Conservation (phyloP, 2,888 invertebrate species). For the Adelphocoris suturalis region DNA sequence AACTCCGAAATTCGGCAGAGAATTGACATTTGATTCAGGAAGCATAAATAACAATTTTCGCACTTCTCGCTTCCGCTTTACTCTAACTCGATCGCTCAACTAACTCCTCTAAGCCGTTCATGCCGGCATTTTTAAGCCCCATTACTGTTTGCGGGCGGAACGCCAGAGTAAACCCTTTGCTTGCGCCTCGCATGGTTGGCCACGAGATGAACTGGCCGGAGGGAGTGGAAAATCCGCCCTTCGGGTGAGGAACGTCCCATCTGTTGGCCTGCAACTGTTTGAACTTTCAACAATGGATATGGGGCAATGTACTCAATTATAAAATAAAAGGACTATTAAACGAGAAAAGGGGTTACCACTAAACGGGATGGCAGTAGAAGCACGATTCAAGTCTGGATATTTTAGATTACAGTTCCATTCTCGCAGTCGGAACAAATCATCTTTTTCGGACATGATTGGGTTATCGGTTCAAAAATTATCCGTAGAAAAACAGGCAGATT, state of each 20-base stretch:
- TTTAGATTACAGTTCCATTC: neutral
- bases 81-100: neutral
- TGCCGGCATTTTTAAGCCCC: slow-evolving; percentile 1
- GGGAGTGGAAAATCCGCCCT: slow-evolving; percentile 19
- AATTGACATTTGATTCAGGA: no score
- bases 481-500: neutral
- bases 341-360: neutral
- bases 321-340: slow-evolving; percentile 12
- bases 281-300: slow-evolving; percentile 34
- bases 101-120: neutral
- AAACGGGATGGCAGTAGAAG: neutral
- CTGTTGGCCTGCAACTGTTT: slow-evolving; percentile 24
- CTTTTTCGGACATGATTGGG: neutral
- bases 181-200: slow-evolving; percentile 5
- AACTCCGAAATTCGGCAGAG: no score
- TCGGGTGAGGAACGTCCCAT: neutral
- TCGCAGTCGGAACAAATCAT: neutral
- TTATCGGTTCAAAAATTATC: neutral
- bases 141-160: slow-evolving; percentile 2
- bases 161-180: slow-evolving; percentile 3
- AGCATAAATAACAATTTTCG: neutral
- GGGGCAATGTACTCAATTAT: slow-evolving; percentile 30
- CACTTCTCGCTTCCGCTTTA: neutral
- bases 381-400: neutral
- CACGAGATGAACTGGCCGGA: slow-evolving; percentile 28